Conservation (phyloP, 2,113 vertebrate species). For the Mus spicilegus region DNA sequence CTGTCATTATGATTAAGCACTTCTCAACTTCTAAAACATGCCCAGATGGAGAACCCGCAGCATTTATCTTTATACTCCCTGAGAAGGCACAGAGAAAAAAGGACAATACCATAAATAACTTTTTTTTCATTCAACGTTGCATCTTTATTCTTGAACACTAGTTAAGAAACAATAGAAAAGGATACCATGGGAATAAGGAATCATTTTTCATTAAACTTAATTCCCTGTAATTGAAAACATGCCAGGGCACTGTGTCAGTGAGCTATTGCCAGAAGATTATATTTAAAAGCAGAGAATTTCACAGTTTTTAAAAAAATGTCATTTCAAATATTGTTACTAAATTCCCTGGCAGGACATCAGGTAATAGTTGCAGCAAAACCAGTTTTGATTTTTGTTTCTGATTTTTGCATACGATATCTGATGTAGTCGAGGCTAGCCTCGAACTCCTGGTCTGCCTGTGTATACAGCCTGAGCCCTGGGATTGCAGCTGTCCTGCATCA, state of each 20-base stretch:
- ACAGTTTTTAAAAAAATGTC: constrained; percentile 24
- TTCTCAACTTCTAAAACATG: constrained; percentile 80
- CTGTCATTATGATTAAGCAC: constrained; percentile 73
- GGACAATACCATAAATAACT: constrained; percentile 82
- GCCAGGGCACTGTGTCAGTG: constrained; percentile 73
- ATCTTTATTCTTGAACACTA: constrained; percentile 85
- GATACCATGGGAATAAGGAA: constrained; percentile 81
- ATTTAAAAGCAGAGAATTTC: constrained; percentile 79
- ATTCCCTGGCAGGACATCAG: constrained; percentile 6
- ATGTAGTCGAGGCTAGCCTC: neutral
- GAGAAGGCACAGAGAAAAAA: constrained; percentile 73
- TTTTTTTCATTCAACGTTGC: constrained; percentile 79
- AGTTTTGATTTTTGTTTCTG: neutral
- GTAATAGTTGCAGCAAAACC: constrained; percentile 54
- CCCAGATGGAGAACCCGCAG: constrained; percentile 56
- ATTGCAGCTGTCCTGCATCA: neutral
- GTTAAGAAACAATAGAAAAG: constrained; percentile 85
- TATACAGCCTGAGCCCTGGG: too few relatives aligned
- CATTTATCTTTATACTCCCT: constrained; percentile 72
- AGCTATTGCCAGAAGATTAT: constrained; percentile 83
- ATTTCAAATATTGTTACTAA: constrained; percentile 58
- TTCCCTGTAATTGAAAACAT: constrained; percentile 86
- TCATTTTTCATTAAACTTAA: constrained; percentile 86
- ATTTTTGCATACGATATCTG: neutral
- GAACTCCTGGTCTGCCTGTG: neutral